A percentile compares a stretch with the other conserved stretches of the same genome.
These are phyloP conservation scores for Poeciliopsis prolifica DNA, from an alignment of 2,113 vertebrate species.

Conservation along the genomic window DNA sequence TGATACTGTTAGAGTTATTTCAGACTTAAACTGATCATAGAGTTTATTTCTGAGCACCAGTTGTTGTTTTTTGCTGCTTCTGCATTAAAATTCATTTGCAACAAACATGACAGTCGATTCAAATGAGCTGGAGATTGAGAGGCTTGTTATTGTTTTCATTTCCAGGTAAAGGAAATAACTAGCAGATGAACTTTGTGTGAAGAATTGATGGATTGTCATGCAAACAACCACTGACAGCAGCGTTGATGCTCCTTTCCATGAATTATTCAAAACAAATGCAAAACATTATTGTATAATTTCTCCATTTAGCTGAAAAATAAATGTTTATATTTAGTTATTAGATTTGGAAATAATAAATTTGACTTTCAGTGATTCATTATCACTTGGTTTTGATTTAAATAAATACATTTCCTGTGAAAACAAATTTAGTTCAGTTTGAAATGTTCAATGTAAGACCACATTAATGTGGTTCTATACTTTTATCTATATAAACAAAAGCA, in stretches of 20 bases:
- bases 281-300: background rate
- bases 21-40: no score
- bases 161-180: background rate
- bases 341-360: no score
- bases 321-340: no score
- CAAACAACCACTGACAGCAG: background rate
- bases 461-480: no score
- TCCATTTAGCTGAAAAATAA: no score
- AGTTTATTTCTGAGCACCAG: background rate
- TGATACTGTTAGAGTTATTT: background rate
- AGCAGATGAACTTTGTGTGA: background rate
- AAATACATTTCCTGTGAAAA: no score
- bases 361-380: no score
- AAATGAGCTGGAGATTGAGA: background rate
- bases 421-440: no score
- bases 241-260: background rate
- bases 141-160: background rate
- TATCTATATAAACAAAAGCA: no score
- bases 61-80: background rate
- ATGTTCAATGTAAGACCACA: no score
- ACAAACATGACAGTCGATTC: background rate
- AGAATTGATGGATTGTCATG: background rate
- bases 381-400: no score
- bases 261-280: background rate
- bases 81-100: background rate